A percentile compares a stretch with the other conserved stretches of the same genome.
Evolutionary conservation across 1,140 invertebrate genomes (phyloP).

Genomic region (Aphis gossypii): DNA sequence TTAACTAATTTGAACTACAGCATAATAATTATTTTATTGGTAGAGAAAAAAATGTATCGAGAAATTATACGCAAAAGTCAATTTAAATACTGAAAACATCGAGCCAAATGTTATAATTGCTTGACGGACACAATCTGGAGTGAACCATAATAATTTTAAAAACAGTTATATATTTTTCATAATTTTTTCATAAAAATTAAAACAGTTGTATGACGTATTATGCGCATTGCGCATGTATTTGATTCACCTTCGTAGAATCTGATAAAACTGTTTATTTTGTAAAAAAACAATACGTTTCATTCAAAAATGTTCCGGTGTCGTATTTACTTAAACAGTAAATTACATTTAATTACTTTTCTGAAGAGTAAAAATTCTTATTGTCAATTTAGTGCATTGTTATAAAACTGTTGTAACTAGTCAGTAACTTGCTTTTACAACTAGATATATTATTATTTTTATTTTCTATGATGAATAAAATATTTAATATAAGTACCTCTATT

Average conservation of each 20-base stretch:
- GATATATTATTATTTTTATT: neutral
- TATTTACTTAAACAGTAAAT: neutral
- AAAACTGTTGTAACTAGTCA: neutral
- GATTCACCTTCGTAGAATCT: neutral
- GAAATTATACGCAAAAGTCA: neutral
- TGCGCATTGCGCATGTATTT: neutral
- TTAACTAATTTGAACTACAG: neutral
- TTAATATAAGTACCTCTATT: neutral
- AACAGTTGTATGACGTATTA: neutral
- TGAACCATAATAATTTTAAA: neutral
- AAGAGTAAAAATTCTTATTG: neutral
- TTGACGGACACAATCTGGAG: neutral
- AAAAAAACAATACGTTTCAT: neutral
- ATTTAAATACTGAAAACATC: neutral
- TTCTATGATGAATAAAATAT: neutral
- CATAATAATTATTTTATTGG: neutral
- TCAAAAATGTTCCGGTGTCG: neutral
- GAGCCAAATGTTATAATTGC: neutral
- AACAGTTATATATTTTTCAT: neutral
- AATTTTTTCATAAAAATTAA: neutral
- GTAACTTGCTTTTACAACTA: neutral
- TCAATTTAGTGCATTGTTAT: neutral
- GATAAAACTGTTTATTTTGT: neutral
- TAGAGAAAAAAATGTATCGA: neutral
- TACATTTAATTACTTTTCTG: conserved; percentile 11